Evolutionary conservation across 2,113 vertebrate genomes (phyloP).

Genomic region (Vulpes lagopus): DNA sequence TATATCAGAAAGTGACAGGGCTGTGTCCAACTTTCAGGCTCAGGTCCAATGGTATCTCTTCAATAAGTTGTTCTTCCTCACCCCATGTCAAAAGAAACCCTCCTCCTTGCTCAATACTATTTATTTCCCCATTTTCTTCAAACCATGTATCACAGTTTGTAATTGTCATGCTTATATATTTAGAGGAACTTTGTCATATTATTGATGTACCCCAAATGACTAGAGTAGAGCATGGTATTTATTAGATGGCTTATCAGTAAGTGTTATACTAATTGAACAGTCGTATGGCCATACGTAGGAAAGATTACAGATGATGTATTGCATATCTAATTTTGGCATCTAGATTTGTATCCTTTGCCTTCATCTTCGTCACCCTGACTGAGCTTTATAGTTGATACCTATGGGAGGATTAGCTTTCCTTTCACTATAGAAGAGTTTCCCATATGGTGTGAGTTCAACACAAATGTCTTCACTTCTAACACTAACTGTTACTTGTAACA

Average conservation of each 20-base stretch:
- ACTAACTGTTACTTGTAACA: background rate
- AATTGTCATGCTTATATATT: background rate
- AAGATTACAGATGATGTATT: background rate
- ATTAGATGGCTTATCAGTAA: background rate
- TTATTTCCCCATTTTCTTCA: background rate
- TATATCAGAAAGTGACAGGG: background rate
- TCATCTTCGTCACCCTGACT: background rate
- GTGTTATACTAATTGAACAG: background rate
- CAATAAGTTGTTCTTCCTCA: background rate
- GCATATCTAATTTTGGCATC: background rate
- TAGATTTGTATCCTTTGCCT: background rate
- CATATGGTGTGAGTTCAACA: background rate
- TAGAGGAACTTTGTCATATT: background rate
- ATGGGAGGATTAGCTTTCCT: background rate
- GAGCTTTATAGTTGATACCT: background rate
- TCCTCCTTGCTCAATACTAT: background rate
- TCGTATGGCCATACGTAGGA: background rate
- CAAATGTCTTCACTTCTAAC: background rate
- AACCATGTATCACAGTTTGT: background rate
- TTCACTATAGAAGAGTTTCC: background rate
- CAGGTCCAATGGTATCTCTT: background rate
- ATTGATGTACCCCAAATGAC: background rate
- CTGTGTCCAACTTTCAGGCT: background rate
- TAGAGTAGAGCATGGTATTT: background rate
- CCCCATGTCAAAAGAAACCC: accelerated